Percentiles rank a stretch among this genome's conserved stretches.
Conservation (phyloP, 2,797 vertebrate genomes). For the Phaenicophaeus curvirostris region DNA sequence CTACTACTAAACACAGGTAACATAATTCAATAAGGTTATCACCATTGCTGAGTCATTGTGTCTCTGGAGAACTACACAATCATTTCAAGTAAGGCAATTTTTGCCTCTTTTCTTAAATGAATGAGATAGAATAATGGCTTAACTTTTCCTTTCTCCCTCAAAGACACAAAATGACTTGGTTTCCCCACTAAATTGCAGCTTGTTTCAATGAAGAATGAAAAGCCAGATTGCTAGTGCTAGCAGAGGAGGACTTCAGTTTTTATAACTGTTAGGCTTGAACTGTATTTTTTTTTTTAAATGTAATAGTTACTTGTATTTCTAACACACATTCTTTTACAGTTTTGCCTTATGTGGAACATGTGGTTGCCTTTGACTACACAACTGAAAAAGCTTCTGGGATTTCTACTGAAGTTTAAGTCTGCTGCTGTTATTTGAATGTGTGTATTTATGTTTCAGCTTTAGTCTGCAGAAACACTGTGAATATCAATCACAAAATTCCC, state of each 20-base stretch:
- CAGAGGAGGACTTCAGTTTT: not conserved
- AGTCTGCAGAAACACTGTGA: not conserved
- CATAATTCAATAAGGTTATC: slow-evolving; percentile 19
- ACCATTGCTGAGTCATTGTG: not conserved
- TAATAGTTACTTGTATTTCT: not conserved
- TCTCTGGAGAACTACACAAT: not conserved
- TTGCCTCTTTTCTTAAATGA: slow-evolving; percentile 1
- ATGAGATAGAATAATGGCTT: too few relatives aligned
- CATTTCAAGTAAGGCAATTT: not conserved
- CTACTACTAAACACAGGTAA: slow-evolving; percentile 17
- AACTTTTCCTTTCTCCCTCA: not conserved
- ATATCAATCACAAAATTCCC: not conserved
- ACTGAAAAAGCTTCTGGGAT: not conserved
- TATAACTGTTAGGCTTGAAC: not conserved
- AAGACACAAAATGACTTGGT: not conserved
- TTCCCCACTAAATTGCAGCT: not conserved
- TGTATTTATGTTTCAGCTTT: slow-evolving; percentile 36
- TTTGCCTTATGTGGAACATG: not conserved
- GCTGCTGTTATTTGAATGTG: slow-evolving; percentile 30
- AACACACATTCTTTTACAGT: not conserved
- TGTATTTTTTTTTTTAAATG: not conserved
- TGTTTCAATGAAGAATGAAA: not conserved
- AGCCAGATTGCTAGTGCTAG: not conserved
- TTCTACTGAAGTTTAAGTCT: slow-evolving; percentile 34
- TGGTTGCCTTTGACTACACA: not conserved